Evolutionary conservation across 1,140 invertebrate genomes (phyloP).

Genomic region (Heliconius hermathena): DNA sequence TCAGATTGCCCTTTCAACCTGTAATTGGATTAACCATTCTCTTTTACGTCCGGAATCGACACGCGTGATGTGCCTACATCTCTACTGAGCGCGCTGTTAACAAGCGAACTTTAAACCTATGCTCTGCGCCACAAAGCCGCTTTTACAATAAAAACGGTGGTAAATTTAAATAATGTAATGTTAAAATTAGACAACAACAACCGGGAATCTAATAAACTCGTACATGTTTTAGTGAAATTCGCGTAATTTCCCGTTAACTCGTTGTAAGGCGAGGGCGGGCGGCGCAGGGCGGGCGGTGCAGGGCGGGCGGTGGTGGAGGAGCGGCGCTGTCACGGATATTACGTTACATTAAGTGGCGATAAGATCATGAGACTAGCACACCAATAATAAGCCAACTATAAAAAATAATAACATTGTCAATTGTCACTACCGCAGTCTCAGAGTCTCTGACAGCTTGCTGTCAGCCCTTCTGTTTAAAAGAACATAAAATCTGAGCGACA

Average conservation of each 20-base stretch:
- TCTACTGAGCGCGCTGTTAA: not conserved
- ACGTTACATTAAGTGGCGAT: not conserved
- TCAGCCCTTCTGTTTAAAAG: not conserved
- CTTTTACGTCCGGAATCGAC: conserved; percentile 36
- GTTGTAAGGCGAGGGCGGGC: not conserved
- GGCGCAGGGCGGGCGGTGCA: not conserved
- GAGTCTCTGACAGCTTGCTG: too few species aligned
- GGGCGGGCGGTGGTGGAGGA: not conserved
- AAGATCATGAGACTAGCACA: not conserved
- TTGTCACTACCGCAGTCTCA: too few species aligned
- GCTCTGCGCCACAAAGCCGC: not conserved
- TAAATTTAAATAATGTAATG: conserved; percentile 21
- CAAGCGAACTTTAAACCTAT: not conserved
- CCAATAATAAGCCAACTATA: not conserved
- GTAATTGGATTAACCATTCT: conserved; percentile 44
- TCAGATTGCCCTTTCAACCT: conserved; percentile 43
- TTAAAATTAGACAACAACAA: conserved; percentile 31
- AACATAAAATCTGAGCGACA: not conserved
- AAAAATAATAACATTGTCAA: not conserved
- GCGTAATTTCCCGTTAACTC: not conserved
- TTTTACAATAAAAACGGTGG: not conserved
- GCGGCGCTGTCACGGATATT: not conserved
- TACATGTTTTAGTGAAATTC: conserved; percentile 10
- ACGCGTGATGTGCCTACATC: conserved; percentile 30
- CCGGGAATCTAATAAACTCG: conserved; percentile 21